phyloP scores from a whole-genome alignment of 1,140 invertebrate species.

The Aporrectodea caliginosa region DNA sequence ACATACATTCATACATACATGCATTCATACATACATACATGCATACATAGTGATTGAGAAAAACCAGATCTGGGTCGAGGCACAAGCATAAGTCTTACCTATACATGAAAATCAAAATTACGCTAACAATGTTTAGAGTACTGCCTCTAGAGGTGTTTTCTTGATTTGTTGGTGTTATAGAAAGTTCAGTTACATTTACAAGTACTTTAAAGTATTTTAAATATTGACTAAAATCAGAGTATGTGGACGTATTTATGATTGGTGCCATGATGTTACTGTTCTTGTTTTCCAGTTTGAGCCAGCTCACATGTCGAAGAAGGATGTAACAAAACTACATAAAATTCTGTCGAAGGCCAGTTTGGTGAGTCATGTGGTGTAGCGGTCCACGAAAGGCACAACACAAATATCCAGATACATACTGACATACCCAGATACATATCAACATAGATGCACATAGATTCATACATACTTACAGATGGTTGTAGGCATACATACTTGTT shows the following conservation, averaged over 20 bases:
- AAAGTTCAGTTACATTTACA: neutral
- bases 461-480: too few species aligned
- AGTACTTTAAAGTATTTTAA: neutral
- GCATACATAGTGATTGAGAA: neutral
- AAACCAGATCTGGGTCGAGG: too few species aligned
- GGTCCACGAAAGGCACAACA: too few species aligned
- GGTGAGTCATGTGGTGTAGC: too few species aligned
- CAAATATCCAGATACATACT: too few species aligned
- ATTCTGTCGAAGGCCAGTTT: neutral
- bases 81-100: too few species aligned
- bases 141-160: neutral
- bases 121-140: neutral
- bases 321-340: neutral
- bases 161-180: neutral
- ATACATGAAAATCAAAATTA: too few species aligned
- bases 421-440: too few species aligned
- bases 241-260: too few species aligned
- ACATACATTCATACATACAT: constrained; percentile 5
- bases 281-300: neutral
- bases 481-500: too few species aligned
- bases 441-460: too few species aligned
- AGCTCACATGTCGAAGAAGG: neutral
- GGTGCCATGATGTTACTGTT: too few species aligned
- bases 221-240: neutral
- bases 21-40: constrained; percentile 5